Base-by-base conservation (phyloP, 2,888 invertebrate genomes). In the Drosophila lutescens region DNA sequence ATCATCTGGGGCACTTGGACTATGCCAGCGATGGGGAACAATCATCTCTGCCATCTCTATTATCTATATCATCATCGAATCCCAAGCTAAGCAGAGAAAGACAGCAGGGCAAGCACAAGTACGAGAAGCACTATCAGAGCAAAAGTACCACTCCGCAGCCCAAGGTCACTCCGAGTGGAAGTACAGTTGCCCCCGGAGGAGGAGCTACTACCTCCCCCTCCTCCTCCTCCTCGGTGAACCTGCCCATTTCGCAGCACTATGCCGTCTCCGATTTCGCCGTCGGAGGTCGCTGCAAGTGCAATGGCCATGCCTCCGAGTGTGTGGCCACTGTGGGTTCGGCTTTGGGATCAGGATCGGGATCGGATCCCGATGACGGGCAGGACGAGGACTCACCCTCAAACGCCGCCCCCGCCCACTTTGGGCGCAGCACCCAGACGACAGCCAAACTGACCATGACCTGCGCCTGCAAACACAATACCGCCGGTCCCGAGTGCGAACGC, bases 231-330 rank as follows among this genome's bases (percentile, higher is more conserved):
- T 90, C 91, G 60, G 89, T 91, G 47, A 90, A 60, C 89, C 92
- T 94, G 87, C 80, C 89, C 15, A 75, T 83, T 2, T 94, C 94
- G 13, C 96, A 96, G 92, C 97, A 98, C 91, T 99, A 98, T 93
- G 97, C 99, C 23, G 97, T 99, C 75, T 96, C 98, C 23, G 99
- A 99, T 93, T 96, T 99, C 92, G 97, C 99, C 69, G 98, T 99
- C 78, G 99, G 99, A 72, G 99, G 99, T 40, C 95, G 99, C 44
- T 99, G 99, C 94, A 99, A 99, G 94, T 99, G 99, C 93, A 99
- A 99, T 93, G 99, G 99, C 38, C 99, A 99, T 93, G 99, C 99
- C 68, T 97, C 98, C 74, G 94, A 96, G 74, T 99, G 99, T 93
- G 93, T 96, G 69, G 94, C 94, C 77, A 79, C 83, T 17, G 78